Conservation (phyloP, 2,797 vertebrate genomes). For the Sorex maritimensis region DNA sequence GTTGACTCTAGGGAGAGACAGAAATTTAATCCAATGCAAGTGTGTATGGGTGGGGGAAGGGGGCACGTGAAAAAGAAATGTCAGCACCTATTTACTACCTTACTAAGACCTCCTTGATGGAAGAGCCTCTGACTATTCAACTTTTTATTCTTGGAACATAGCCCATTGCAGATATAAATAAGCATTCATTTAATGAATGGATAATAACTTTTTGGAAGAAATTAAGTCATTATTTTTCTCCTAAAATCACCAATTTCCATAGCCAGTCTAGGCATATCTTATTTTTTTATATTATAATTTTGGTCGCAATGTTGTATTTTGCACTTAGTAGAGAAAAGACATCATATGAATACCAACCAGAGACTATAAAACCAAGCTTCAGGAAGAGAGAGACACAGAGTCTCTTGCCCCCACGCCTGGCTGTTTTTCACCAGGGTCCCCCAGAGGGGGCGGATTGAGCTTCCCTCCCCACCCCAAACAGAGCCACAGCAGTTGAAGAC, state of each 20-base stretch:
- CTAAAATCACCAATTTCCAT: not conserved
- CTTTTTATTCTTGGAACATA: conserved; percentile 31
- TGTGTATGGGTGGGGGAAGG: too few relatives aligned
- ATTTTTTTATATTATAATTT: conserved; percentile 24
- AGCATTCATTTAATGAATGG: not conserved
- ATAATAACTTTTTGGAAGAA: conserved; percentile 48
- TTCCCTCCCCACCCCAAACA: too few relatives aligned
- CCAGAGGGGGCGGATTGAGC: too few relatives aligned
- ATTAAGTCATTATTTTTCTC: conserved; percentile 24
- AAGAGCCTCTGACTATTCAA: conserved; percentile 26
- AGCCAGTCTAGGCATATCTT: not conserved
- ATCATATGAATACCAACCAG: too few relatives aligned
- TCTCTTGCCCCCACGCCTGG: too few relatives aligned
- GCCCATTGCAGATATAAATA: conserved; percentile 11
- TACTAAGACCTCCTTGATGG: not conserved
- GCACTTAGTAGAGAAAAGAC: conserved; percentile 21
- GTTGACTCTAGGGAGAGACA: not conserved
- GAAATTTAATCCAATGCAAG: not conserved
- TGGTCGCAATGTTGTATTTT: conserved; percentile 51
- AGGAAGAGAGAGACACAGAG: too few relatives aligned
- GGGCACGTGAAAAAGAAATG: not conserved
- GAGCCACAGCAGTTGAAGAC: too few relatives aligned
- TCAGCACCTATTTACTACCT: not conserved
- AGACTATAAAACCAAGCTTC: too few relatives aligned
- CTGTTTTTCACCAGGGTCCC: too few relatives aligned